These are phyloP conservation scores for Dryadula phaetusa DNA, from an alignment of 2,888 invertebrate species.

Conservation along the genomic window DNA sequence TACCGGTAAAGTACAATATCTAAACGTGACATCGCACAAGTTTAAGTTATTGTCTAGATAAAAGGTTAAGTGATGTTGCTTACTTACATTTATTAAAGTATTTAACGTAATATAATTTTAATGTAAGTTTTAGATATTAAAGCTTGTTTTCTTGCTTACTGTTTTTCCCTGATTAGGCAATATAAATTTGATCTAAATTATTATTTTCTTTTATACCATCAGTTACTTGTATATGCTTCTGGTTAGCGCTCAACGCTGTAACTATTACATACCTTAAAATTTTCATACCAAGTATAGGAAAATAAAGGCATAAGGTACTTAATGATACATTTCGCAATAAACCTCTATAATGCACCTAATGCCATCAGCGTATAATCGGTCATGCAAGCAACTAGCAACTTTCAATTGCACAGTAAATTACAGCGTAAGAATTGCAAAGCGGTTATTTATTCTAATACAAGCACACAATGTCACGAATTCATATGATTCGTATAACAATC, in stretches of 20 bases:
- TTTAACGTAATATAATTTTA: not conserved
- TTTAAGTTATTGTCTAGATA: slow-evolving; percentile 12
- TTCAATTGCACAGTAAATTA: slow-evolving; percentile 42
- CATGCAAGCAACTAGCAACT: slow-evolving; percentile 37
- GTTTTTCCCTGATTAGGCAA: too few relatives aligned
- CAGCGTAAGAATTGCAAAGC: slow-evolving; percentile 42
- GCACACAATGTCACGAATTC: slow-evolving; percentile 38
- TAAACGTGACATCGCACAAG: slow-evolving; percentile 20
- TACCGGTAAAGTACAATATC: slow-evolving; percentile 12
- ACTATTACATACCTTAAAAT: not conserved
- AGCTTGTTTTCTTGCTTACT: not conserved
- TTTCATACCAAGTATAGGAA: not conserved
- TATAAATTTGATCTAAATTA: too few relatives aligned
- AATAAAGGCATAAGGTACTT: slow-evolving; percentile 3
- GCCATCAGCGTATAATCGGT: slow-evolving; percentile 32
- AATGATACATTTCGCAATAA: slow-evolving; percentile 6
- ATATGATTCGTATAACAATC: slow-evolving; percentile 43
- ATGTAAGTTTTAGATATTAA: too few relatives aligned
- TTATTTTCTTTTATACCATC: too few relatives aligned
- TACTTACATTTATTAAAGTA: not conserved
- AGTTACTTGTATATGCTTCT: too few relatives aligned
- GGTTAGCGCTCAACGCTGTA: not conserved
- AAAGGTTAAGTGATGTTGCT: not conserved
- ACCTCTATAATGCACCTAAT: slow-evolving; percentile 36
- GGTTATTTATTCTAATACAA: slow-evolving; percentile 37